These are phyloP conservation scores for Equus przewalskii DNA, from an alignment of 2,113 vertebrate species.

Conservation along the genomic window DNA sequence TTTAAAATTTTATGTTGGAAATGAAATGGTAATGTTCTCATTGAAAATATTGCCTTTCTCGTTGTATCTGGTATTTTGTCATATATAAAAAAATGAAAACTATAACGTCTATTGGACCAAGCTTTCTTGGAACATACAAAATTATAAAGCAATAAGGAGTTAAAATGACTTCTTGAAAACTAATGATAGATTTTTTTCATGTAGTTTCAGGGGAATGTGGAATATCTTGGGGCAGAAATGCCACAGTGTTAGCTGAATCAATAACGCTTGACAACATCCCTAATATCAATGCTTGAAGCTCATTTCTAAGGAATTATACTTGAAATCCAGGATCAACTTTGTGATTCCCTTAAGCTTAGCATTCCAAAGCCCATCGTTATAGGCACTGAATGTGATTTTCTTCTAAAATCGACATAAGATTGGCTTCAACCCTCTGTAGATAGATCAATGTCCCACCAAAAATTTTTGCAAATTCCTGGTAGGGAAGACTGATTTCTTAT, in stretches of 20 bases:
- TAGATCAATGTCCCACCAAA: not conserved
- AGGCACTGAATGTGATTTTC: not conserved
- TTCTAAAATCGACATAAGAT: not conserved
- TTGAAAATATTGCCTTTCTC: not conserved
- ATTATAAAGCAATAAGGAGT: not conserved
- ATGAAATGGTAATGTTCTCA: not conserved
- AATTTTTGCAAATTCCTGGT: not conserved
- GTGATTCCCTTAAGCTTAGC: not conserved
- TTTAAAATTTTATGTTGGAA: not conserved
- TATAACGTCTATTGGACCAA: not conserved
- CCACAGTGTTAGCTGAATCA: not conserved
- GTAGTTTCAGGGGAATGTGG: not conserved
- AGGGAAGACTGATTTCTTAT: not conserved
- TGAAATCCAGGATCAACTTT: not conserved
- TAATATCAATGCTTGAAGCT: not conserved
- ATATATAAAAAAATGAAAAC: not conserved
- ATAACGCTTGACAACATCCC: not conserved
- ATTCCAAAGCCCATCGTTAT: not conserved
- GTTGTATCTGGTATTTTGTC: not conserved
- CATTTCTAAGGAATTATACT: not conserved
- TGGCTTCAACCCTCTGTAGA: not conserved
- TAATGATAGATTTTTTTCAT: not conserved
- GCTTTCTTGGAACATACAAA: not conserved
- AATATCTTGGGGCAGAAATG: not conserved
- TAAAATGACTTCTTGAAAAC: not conserved